Base-by-base conservation (phyloP, 1,140 invertebrate species). In the Hypothenemus hampei region DNA sequence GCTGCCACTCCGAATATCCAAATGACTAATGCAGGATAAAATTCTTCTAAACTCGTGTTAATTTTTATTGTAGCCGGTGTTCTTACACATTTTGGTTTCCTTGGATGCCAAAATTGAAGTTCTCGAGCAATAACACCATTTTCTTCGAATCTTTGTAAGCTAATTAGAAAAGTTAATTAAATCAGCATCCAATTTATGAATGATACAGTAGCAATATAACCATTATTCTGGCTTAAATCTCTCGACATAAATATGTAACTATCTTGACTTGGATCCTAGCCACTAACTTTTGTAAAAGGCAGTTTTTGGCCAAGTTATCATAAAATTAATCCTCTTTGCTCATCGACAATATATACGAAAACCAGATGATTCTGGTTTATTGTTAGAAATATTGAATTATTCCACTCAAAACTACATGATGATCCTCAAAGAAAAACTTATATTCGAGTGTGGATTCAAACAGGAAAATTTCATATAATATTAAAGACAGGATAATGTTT, bases 1-100 rank as follows among this genome's bases (percentile, higher is more conserved):
- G 58, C 23, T 16, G 54, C 16, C 3, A 64, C 44, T 21, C 61
- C 63, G 26, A 62, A 7, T 0, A 56, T 29, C n/a, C 61, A 40
- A 4, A 63, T 54, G n/a, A 59, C 39, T 19, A 65, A 44, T 13
- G 61, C 54, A 16, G 63, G 61, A 39, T 63, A 65, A 24, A 65
- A 63, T 26, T 63, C 57, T 10, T 55, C 54, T 16, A 63, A 26
- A 10, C 63, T 59, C 10, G 61, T 57, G 13, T 45, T 57, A 29
- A 57, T 55, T 18, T 24, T 29, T 29, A 51, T 49, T 11, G 37
- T 44, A 13, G 44, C 40, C n/a, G 11, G 43, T n/a, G 53, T 55
- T 33, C 45, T 26, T 26, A 58, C 33, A 46, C 63, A 63, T 22
- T 49, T 40, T 16, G 63, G 63, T 58, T 63, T 62, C 24, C 36